phyloP scores from a whole-genome alignment of 2,797 vertebrate species.

The Anguilla megastoma region DNA sequence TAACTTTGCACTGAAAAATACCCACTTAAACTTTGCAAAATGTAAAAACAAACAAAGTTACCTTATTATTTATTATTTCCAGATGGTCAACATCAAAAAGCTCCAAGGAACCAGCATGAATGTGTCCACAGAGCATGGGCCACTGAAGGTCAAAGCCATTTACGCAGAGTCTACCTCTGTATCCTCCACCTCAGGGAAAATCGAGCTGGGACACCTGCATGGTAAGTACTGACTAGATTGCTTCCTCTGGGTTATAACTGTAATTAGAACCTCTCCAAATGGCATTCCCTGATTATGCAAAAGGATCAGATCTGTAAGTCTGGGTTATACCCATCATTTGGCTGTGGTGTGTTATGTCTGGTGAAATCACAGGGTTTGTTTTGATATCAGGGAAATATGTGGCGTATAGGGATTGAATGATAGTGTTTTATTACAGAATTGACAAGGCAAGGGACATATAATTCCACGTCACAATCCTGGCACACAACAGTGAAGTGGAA shows the following conservation, averaged over 20 bases:
- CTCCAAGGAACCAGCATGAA: conserved; percentile 87
- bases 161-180: conserved; percentile 85
- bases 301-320: background rate
- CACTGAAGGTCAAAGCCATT: conserved; percentile 85
- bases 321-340: background rate
- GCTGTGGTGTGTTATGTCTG: background rate
- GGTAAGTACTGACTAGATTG: conserved; percentile 72
- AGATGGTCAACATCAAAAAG: conserved; percentile 88
- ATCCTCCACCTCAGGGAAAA: conserved; percentile 79
- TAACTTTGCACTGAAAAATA: background rate
- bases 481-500: background rate
- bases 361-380: background rate
- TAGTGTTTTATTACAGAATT: background rate
- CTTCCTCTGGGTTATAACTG: background rate
- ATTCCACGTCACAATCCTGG: background rate
- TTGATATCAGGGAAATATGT: background rate
- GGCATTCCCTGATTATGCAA: background rate
- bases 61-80: conserved; percentile 46
- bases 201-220: conserved; percentile 84
- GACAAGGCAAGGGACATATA: background rate
- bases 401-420: background rate
- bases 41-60: background rate
- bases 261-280: background rate
- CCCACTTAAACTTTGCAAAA: background rate
- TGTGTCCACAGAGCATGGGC: conserved; percentile 83